Evolutionary conservation across 2,113 vertebrate genomes (phyloP).

Genomic region (Origma solitaria): DNA sequence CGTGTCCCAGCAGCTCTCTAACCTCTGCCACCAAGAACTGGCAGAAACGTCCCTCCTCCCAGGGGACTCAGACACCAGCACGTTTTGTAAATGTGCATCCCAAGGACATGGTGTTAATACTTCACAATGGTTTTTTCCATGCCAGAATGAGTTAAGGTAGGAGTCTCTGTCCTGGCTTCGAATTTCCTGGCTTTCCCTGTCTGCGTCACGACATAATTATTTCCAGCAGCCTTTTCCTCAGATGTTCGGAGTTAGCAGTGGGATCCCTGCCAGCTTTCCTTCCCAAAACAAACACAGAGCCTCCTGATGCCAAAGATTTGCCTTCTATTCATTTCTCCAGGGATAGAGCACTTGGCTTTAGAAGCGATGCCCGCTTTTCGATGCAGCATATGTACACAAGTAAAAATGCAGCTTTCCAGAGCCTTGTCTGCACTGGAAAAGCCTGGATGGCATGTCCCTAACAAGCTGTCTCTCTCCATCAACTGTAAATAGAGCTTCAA

Average conservation of each 20-base stretch:
- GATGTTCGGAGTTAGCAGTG: slow-evolving; percentile 16
- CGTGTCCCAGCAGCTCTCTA: not conserved
- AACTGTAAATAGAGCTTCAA: slow-evolving; percentile 28
- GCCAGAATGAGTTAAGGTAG: not conserved
- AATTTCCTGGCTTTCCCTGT: slow-evolving; percentile 15
- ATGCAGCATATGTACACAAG: not conserved
- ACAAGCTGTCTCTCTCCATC: slow-evolving; percentile 1
- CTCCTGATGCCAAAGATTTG: slow-evolving; percentile 29
- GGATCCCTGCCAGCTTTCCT: slow-evolving; percentile 27
- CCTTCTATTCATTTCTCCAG: not conserved
- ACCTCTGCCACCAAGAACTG: not conserved
- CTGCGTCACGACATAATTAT: not conserved
- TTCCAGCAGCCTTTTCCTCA: slow-evolving; percentile 48
- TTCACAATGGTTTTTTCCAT: not conserved
- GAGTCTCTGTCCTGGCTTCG: not conserved
- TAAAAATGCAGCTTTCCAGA: not conserved
- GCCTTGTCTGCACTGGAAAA: not conserved
- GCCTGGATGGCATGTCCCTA: not conserved
- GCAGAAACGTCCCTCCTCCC: not conserved
- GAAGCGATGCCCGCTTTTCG: not conserved
- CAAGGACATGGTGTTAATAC: not conserved
- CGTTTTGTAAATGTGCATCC: fast-evolving
- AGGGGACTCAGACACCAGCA: not conserved
- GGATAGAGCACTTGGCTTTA: slow-evolving; percentile 11
- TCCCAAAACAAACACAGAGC: slow-evolving; percentile 40